Base-by-base conservation (phyloP, 2,888 invertebrate species). In the Acleris literana region DNA sequence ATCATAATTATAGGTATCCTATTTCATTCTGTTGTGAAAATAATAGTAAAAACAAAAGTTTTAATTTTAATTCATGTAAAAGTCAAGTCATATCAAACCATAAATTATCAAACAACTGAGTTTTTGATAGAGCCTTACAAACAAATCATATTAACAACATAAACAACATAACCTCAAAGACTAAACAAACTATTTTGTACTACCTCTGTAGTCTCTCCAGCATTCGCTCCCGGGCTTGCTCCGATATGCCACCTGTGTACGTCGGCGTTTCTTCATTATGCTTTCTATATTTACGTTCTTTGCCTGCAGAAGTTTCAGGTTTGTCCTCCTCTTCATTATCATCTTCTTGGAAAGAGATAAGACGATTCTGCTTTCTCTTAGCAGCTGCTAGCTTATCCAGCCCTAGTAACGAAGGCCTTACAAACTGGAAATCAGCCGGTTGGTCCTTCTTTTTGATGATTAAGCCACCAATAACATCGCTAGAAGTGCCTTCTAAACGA, bases 221-320 rank as follows among this genome's bases (percentile, higher is more conserved):
- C 78, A 97, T 93, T 54, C 97, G 94, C 75, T 95, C 95, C 64
- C 95, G 93, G 0, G 97, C 97, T 80, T 95, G 95, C 64, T 95
- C 94, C 33, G 97, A 97, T 22, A 99, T 96, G 5, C 99, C 99
- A 5, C 98, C 99, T 0, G 98, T 98, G 79, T 99, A 95, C 0
- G 98, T 97, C 0, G 99, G 99, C 0, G 99, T 99, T 89, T 99
- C 99, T 76, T 96, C 96, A 75, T 95, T 94, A 13, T 95, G 93
- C 57, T 94, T 93, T 56, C 99, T 94, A 79, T 98, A 97, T 82
- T 97, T 95, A 55, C 96, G 93, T 69, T 86, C 88, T 71, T 85
- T 87, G 0, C 68, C 76, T 29, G 68, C 73, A 48, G 79, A 74
- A 51, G 79, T 75, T 17, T 74, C 85, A 68, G 67, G 77, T 69